A percentile compares a stretch with the other conserved stretches of the same genome.
Evolutionary conservation across 1,140 invertebrate species (phyloP).

Genomic region (Panulirus ornatus): DNA sequence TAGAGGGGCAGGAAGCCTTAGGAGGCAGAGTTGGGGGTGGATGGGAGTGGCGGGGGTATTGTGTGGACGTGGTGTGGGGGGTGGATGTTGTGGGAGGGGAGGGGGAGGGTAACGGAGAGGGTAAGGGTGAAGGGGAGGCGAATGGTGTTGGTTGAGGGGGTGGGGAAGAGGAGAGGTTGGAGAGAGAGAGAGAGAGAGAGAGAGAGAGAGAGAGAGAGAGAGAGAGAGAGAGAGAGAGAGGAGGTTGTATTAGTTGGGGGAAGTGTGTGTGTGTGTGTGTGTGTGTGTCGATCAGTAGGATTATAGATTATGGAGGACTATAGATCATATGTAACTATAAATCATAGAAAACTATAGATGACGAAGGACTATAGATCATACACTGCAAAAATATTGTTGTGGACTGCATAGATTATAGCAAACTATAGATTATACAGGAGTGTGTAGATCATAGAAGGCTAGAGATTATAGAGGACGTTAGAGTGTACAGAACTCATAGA

Average conservation of each 20-base stretch:
- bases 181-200: neutral
- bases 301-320: too few species aligned
- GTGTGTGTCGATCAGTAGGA: too few species aligned
- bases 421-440: too few species aligned
- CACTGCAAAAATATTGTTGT: too few species aligned
- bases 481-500: too few species aligned
- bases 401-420: too few species aligned
- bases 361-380: too few species aligned
- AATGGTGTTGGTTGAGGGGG: neutral
- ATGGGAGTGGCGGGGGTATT: neutral
- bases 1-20: neutral
- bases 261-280: neutral
- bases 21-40: neutral
- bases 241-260: too few species aligned
- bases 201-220: slow-evolving; percentile 25
- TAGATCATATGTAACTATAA: too few species aligned
- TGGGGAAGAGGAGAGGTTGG: neutral
- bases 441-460: too few species aligned
- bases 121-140: neutral
- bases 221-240: neutral
- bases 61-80: neutral
- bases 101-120: neutral
- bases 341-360: too few species aligned
- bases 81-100: neutral
- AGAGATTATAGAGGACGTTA: too few species aligned